Conservation (phyloP, 2,888 invertebrate species). For the Leptinotarsa juncta region DNA sequence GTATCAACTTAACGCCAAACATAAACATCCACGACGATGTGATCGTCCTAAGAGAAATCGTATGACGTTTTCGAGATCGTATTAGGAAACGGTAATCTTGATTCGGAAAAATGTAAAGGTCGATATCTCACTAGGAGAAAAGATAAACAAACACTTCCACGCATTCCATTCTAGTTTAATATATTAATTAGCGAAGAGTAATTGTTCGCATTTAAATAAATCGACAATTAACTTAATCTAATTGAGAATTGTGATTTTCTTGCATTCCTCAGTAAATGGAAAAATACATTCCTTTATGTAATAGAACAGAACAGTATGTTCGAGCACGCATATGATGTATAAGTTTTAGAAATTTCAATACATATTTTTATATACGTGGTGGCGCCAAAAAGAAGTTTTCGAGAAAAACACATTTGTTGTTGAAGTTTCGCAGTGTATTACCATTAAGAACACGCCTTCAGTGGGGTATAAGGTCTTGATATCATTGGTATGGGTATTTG, state of each 20-base stretch:
- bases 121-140: conserved; percentile 45
- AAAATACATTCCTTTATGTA: neutral
- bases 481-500: too few relatives aligned
- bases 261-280: conserved; percentile 22
- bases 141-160: conserved; percentile 43
- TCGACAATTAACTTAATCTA: conserved; percentile 41
- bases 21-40: conserved; percentile 18
- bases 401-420: too few relatives aligned
- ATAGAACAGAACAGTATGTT: neutral
- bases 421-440: too few relatives aligned
- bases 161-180: conserved; percentile 47
- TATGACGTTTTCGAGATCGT: conserved; percentile 30
- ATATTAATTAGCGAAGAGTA: conserved; percentile 49
- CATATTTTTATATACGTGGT: too few relatives aligned
- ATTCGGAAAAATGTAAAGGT: conserved; percentile 45
- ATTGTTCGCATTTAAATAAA: conserved; percentile 42
- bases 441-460: too few relatives aligned
- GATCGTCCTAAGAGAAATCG: conserved; percentile 6
- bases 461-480: too few relatives aligned
- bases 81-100: conserved; percentile 33
- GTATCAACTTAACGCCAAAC: conserved; percentile 30
- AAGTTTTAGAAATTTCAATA: too few relatives aligned
- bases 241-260: conserved; percentile 38
- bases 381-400: too few relatives aligned
- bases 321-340: too few relatives aligned